Percentiles rank a stretch among this genome's conserved stretches.
These are phyloP conservation scores for Leptinotarsa defecta DNA, from an alignment of 1,140 invertebrate species.

Conservation along the genomic window DNA sequence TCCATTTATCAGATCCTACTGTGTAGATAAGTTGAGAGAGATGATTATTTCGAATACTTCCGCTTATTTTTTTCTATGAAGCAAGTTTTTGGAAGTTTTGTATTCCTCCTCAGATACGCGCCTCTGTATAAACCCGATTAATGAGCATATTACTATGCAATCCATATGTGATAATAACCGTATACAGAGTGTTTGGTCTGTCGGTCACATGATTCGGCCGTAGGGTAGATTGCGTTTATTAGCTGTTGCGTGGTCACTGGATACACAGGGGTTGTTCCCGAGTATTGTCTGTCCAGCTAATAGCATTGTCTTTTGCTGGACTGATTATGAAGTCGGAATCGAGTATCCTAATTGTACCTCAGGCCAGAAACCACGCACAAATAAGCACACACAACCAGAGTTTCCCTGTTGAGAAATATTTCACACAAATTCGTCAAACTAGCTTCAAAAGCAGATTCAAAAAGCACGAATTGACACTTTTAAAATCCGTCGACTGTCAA, in stretches of 20 bases:
- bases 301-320: slow-evolving; percentile 12
- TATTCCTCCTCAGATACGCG: neutral
- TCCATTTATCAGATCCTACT: no score
- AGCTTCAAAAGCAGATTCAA: no score
- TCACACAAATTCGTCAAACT: no score
- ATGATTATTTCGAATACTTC: no score
- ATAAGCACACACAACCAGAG: no score
- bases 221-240: neutral
- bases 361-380: no score
- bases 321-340: neutral
- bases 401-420: no score
- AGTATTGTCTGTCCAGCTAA: neutral
- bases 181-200: slow-evolving; percentile 31
- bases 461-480: no score
- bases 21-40: no score
- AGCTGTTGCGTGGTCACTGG: slow-evolving; percentile 9
- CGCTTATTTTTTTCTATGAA: neutral
- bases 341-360: no score
- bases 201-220: slow-evolving; percentile 17
- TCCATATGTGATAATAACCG: slow-evolving; percentile 32
- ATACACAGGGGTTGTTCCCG: neutral
- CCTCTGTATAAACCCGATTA: neutral
- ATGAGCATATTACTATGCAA: slow-evolving; percentile 7
- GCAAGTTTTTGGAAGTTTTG: neutral
- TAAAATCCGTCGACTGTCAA: no score